phyloP scores from a whole-genome alignment of 2,888 invertebrate genomes.

The Acrobasis repandana region DNA sequence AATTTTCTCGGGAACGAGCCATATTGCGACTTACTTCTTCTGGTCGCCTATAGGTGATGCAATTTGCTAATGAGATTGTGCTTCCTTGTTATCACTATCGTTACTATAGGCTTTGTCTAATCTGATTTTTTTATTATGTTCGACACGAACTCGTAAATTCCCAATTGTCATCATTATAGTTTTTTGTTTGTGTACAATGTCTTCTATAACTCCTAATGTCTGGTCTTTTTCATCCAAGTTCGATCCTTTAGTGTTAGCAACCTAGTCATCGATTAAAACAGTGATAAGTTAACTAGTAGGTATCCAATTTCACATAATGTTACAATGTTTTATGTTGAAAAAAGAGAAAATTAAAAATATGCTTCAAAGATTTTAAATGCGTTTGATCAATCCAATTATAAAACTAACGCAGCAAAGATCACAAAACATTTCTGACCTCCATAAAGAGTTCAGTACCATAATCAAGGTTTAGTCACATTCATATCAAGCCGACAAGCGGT shows the following conservation, averaged over 20 bases:
- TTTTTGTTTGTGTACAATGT: background rate
- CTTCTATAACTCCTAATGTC: too few species aligned
- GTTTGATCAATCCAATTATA: constrained; percentile 51
- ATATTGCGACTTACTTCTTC: constrained; percentile 15
- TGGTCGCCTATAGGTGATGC: constrained; percentile 2
- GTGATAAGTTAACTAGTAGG: too few species aligned
- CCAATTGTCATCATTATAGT: too few species aligned
- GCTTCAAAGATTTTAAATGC: constrained; percentile 12
- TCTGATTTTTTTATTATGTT: too few species aligned
- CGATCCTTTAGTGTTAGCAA: too few species aligned
- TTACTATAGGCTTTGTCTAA: background rate
- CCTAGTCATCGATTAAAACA: too few species aligned
- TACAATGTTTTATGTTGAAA: background rate
- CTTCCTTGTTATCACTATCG: background rate
- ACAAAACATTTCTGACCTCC: constrained; percentile 69
- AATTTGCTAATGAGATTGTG: constrained; percentile 15
- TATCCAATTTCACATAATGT: background rate
- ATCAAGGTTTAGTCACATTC: constrained; percentile 83
- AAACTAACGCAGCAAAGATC: constrained; percentile 51
- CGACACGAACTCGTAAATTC: too few species aligned
- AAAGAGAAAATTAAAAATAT: background rate
- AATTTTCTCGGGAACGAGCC: constrained; percentile 55
- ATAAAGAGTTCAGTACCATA: constrained; percentile 77
- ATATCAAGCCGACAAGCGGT: constrained; percentile 79
- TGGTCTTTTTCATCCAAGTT: too few species aligned